A percentile compares a stretch with the other conserved stretches of the same genome.
Evolutionary conservation across 2,888 invertebrate species (phyloP).

Genomic region (Autographa gamma): DNA sequence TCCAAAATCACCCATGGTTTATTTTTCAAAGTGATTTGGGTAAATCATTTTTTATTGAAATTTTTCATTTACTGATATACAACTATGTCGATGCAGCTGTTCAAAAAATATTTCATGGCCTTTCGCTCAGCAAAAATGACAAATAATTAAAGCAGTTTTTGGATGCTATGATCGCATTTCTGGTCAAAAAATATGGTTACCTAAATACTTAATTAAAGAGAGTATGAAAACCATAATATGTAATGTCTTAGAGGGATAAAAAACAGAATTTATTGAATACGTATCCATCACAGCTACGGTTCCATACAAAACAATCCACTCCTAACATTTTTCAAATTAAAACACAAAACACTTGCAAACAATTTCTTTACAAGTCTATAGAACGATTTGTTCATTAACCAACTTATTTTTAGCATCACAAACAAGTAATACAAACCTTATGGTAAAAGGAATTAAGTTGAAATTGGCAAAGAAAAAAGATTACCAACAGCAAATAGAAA

Average conservation of each 20-base stretch:
- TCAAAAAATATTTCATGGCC: too few species aligned
- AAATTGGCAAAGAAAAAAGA: slow-evolving; percentile 21
- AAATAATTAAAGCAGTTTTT: too few species aligned
- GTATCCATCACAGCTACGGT: not conserved
- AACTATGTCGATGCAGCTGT: too few species aligned
- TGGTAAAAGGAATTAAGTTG: not conserved
- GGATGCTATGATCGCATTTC: too few species aligned
- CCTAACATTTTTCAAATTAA: slow-evolving; percentile 58
- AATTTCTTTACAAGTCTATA: slow-evolving; percentile 64
- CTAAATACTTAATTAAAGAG: too few species aligned
- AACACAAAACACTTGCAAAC: slow-evolving; percentile 68
- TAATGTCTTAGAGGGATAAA: not conserved
- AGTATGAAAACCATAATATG: not conserved
- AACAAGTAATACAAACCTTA: slow-evolving; percentile 13
- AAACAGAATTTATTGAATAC: not conserved
- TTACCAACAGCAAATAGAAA: slow-evolving; percentile 29
- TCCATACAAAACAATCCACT: slow-evolving; percentile 53
- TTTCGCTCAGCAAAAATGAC: too few species aligned
- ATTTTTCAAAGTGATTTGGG: not conserved
- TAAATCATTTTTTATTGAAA: too few species aligned
- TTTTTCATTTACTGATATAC: too few species aligned
- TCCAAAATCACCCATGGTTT: not conserved
- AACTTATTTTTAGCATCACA: slow-evolving; percentile 27
- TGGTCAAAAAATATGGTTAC: too few species aligned
- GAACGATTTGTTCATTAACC: slow-evolving; percentile 65